These are phyloP conservation scores for Gymnodraco acuticeps DNA, from an alignment of 2,797 vertebrate genomes.

Conservation along the genomic window DNA sequence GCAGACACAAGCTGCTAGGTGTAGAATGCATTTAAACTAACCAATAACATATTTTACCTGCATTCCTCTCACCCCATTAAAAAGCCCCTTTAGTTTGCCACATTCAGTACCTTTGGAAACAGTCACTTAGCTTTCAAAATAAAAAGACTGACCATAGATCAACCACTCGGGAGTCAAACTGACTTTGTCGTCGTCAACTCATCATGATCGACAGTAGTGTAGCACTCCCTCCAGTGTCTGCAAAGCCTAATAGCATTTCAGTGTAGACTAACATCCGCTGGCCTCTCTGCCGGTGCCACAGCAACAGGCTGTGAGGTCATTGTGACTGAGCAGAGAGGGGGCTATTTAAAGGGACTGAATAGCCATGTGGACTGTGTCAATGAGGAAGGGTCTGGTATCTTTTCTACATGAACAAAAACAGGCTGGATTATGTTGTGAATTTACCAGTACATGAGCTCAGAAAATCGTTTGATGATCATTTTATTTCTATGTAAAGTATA, in stretches of 20 bases:
- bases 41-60: background rate
- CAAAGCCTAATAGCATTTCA: conserved; percentile 43
- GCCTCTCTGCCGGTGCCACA: conserved; percentile 41
- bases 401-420: conserved; percentile 31
- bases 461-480: background rate
- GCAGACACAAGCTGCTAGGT: background rate
- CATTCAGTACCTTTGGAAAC: background rate
- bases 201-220: conserved; percentile 34
- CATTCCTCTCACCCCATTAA: background rate
- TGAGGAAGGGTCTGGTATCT: conserved; percentile 50
- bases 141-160: background rate
- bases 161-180: conserved; percentile 11
- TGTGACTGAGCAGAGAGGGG: conserved; percentile 38
- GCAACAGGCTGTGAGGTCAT: conserved; percentile 56
- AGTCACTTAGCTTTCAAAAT: too few species aligned
- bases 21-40: background rate
- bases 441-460: background rate
- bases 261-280: conserved; percentile 22
- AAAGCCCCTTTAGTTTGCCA: background rate
- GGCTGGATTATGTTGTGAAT: conserved; percentile 10
- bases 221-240: conserved; percentile 75
- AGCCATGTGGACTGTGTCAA: conserved; percentile 45
- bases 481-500: background rate
- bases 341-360: conserved; percentile 42
- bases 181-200: conserved; percentile 6